Conservation (phyloP, 2,113 vertebrate genomes). For the Raja brachyura region DNA sequence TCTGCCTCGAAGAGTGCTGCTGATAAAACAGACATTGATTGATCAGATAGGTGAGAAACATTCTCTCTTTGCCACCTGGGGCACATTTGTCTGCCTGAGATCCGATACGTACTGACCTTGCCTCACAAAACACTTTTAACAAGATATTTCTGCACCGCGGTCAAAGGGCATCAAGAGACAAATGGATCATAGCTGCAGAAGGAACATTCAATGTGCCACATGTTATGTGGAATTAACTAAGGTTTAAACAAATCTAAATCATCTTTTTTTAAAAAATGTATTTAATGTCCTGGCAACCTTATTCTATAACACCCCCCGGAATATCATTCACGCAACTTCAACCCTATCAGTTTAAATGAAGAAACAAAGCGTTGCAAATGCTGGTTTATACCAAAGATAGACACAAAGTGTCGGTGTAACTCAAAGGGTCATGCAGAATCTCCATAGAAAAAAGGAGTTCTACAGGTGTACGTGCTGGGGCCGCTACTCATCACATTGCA, state of each 20-base stretch:
- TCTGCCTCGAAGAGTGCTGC: neutral
- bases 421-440: too few species aligned
- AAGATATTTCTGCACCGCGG: neutral
- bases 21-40: constrained; percentile 38
- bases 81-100: neutral
- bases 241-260: neutral
- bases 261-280: neutral
- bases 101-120: constrained; percentile 24
- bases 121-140: constrained; percentile 21
- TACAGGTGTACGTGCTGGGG: too few species aligned
- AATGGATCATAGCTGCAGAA: constrained; percentile 4
- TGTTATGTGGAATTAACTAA: neutral
- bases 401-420: too few species aligned
- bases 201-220: neutral
- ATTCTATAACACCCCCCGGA: neutral
- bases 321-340: neutral
- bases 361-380: too few species aligned
- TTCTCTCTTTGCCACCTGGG: constrained; percentile 13
- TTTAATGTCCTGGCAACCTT: constrained; percentile 5
- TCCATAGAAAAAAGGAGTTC: too few species aligned
- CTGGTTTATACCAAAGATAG: too few species aligned
- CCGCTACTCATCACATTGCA: too few species aligned
- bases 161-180: constrained; percentile 12
- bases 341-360: neutral
- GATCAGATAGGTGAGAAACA: neutral